Base-by-base conservation (phyloP, 2,113 vertebrate genomes). In the Probosciger aterrimus region DNA sequence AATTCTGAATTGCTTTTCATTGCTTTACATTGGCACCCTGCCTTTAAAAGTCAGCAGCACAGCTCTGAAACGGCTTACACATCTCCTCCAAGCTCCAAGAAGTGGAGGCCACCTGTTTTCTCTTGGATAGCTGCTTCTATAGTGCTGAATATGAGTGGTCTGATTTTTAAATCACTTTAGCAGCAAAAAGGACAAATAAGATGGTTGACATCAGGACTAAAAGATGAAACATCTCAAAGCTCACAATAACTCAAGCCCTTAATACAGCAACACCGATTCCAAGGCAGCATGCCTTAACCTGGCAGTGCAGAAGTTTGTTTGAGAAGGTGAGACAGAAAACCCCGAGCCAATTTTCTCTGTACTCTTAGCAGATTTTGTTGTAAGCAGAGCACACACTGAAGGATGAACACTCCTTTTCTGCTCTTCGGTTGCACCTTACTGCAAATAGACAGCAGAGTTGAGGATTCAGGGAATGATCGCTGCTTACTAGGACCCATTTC, bases 1-100 rank as follows among this genome's bases (percentile, higher is more conserved):
- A 94, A 82, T 19, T 84, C 53, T 71, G 69, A 93, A 85, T 15
- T 83, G 65, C 30, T 95, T 96, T 93, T 86, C 63, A 50, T n/a
- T 83, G 50, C 60, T 92, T 96, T 92, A 92, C 55, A 53, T 27
- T 88, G 86, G 82, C 76, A 92, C 7, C 4, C 35, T 75, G 70
- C 82, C 92, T 83, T 65, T 83, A 77, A 59, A 84, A 95, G 64
- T 81, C 82, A 83, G 50, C 71, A 78, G 55, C 0, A 0, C 33
- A 78, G 47, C 65, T 88, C 73, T 92, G 82, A 82, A 39, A 83
- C 18, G 81, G 47, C 46, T 90, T 73, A 90, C 18, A 62, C 35
- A 90, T 47, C 63, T 82, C 70, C 70, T 94, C 62, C 59, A 39
- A 86, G 71, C 81, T 88, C 73, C 80, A 90, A 71, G 50, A 79